Evolutionary conservation across 1,140 invertebrate genomes (phyloP).

Genomic region (Orchesella cincta): DNA sequence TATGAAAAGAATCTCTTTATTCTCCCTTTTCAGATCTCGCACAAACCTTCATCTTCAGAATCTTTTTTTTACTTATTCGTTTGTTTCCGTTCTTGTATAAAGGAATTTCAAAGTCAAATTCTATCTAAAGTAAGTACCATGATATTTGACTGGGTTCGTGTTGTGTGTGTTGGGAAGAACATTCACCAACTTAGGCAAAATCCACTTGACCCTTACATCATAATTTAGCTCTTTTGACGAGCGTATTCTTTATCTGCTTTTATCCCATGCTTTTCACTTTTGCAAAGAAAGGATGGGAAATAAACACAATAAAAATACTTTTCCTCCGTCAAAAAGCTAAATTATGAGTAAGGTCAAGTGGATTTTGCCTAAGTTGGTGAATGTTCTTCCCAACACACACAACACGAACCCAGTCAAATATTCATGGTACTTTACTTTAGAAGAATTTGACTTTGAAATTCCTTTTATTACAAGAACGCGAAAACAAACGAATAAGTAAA

Average conservation of each 20-base stretch:
- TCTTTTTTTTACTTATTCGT: background rate
- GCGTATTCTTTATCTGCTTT: too few species aligned
- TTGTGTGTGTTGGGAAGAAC: too few species aligned
- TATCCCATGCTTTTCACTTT: too few species aligned
- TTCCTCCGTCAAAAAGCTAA: too few species aligned
- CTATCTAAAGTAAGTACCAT: background rate
- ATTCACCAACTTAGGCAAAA: conserved; percentile 12
- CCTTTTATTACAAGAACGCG: too few species aligned
- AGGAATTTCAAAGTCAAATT: conserved; percentile 1
- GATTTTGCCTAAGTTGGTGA: conserved; percentile 13
- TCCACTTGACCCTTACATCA: conserved; percentile 19
- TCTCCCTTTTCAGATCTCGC: background rate
- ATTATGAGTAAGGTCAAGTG: conserved; percentile 22
- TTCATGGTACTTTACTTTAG: too few species aligned
- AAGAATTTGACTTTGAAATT: conserved; percentile 13
- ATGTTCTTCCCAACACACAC: too few species aligned
- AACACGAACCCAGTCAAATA: too few species aligned
- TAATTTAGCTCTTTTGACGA: background rate
- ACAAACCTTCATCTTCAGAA: background rate
- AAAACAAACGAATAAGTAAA: too few species aligned
- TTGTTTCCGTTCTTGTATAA: conserved; percentile 1
- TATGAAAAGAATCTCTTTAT: background rate
- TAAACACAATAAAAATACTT: too few species aligned
- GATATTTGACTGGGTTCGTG: too few species aligned
- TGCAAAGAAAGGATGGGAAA: too few species aligned